Evolutionary conservation across 37 sponge, comb jelly and placozoan species (phyloP), one percentile per base, ranked within the genome.

Genomic region (Hexactinellida sp.): DNA sequence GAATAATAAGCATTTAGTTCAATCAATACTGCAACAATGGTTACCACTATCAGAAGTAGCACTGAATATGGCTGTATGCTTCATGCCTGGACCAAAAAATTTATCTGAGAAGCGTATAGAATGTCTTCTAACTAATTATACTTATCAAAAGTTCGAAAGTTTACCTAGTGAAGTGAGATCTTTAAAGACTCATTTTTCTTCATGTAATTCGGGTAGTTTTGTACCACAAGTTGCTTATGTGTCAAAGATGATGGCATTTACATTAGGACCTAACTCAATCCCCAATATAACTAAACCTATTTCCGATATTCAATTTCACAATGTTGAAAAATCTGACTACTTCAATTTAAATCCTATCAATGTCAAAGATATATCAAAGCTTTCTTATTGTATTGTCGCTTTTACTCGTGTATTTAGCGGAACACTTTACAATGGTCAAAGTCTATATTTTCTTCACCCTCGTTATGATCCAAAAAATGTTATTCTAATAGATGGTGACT

Each of bases 351-450:
- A 47, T 47, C 9, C 16, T 47, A 16, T 9, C 9, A 19, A 9
- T 47, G 52, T 16, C 16, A 47, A 47, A 47, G 52, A 47, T 47
- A 16, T 47, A 19, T 16, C 16, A 19, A 19, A 9, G 52, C 13
- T 47, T 16, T 47, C 52, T 19, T 32, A 63, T 63, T 28, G 34
- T 24, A 89, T 95, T 36, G 83, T 95, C 36, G 97, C 97, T 1
- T 94, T 96, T 89, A 82, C 92, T n/a, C 87, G 94, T 10, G 85
- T 96, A 38, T 94, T 88, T 84, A 92, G 94, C 84, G 97, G 97
- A 24, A 89, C 89, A 0, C 23, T 96, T 1, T 37, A 30, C 10
- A 90, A 71, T 36, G 94, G 91, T 30, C 91, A 91, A 38, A 37
- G 84, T 24, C 85, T 94, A 82, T 94, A 84, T 91, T 90, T 94